Conservation (phyloP, 2,797 vertebrate genomes). For the Coracias cyanogaster region DNA sequence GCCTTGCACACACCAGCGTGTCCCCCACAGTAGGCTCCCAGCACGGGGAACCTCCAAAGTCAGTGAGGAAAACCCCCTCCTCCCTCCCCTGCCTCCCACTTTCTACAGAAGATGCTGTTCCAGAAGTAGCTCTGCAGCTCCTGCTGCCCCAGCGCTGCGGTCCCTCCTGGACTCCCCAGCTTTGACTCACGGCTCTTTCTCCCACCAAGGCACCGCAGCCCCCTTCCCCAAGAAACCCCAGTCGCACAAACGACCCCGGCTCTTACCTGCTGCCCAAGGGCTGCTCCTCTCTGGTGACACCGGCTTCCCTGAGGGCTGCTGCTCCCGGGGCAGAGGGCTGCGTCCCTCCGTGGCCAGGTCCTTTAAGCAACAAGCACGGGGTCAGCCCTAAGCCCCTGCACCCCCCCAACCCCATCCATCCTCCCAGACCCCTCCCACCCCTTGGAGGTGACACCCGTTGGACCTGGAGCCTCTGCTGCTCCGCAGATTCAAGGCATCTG, state of each 20-base stretch:
- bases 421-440: background rate
- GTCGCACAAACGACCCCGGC: fast-evolving
- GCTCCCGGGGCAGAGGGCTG: fast-evolving
- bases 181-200: background rate
- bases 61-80: background rate
- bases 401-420: fast-evolving
- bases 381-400: background rate
- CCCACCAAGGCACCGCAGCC: background rate
- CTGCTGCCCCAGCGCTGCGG: fast-evolving
- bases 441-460: background rate
- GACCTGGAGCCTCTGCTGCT: fast-evolving
- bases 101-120: background rate
- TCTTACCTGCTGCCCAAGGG: background rate
- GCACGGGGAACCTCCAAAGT: background rate
- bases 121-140: background rate
- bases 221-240: background rate
- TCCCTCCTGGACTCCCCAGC: background rate
- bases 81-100: background rate
- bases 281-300: fast-evolving
- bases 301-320: fast-evolving
- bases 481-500: fast-evolving
- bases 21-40: background rate
- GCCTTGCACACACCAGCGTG: fast-evolving
- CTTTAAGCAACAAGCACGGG: fast-evolving
- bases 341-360: fast-evolving